phyloP scores from a whole-genome alignment of 2,113 vertebrate species.

The Anthoscopus minutus region DNA sequence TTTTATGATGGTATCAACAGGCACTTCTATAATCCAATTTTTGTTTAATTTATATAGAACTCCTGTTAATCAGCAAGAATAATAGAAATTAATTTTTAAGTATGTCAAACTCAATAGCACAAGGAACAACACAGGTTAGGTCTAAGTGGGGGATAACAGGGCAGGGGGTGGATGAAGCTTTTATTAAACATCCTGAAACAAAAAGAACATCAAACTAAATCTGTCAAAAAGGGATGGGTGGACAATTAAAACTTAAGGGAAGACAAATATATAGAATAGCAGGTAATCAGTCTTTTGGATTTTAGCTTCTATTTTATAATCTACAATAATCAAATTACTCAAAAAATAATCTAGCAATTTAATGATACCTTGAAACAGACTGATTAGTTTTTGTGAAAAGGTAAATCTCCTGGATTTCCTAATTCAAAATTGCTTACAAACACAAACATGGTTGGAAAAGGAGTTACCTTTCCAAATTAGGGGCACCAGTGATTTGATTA shows the following conservation, averaged over 20 bases:
- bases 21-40: neutral
- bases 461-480: neutral
- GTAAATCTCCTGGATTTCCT: neutral
- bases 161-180: accelerated
- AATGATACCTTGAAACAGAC: neutral
- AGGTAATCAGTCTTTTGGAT: neutral
- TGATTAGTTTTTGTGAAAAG: neutral
- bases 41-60: neutral
- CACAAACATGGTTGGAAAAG: neutral
- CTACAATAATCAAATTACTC: neutral
- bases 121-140: neutral
- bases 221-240: neutral
- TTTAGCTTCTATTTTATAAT: neutral
- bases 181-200: neutral
- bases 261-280: neutral
- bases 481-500: neutral
- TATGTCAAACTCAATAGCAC: neutral
- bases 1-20: neutral
- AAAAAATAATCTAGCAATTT: neutral
- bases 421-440: neutral
- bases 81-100: neutral
- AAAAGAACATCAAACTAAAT: neutral
- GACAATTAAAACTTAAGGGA: neutral
- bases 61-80: neutral
- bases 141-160: neutral